phyloP scores from a whole-genome alignment of 2,113 vertebrate species.

The Kobus ellipsiprymnus region DNA sequence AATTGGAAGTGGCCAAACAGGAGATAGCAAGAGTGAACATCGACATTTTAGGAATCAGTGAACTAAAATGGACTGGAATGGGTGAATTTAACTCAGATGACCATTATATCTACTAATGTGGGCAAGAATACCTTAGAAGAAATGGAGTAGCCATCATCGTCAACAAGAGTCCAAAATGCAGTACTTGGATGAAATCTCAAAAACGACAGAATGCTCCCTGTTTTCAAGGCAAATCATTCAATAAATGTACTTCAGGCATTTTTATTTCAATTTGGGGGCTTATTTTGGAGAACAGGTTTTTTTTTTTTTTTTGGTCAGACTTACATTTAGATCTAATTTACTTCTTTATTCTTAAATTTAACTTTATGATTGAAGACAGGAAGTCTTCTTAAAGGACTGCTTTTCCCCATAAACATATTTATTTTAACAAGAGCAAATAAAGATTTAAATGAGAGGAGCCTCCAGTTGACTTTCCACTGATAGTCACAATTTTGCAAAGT shows the following conservation, averaged over 20 bases:
- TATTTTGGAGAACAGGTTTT: neutral
- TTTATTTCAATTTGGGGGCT: neutral
- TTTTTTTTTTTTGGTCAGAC: neutral
- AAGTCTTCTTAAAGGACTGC: neutral
- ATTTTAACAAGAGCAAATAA: neutral
- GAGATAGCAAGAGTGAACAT: neutral
- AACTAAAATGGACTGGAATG: neutral
- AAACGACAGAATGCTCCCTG: neutral
- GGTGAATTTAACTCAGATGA: neutral
- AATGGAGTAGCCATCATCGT: neutral
- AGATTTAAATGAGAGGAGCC: neutral
- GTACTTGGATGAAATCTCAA: neutral
- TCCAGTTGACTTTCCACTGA: neutral
- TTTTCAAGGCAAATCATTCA: neutral
- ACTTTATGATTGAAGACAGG: slow-evolving; percentile 13
- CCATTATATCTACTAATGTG: neutral
- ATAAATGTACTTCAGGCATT: neutral
- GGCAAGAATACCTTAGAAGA: neutral
- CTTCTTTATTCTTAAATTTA: neutral
- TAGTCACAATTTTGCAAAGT: neutral
- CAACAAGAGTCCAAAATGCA: neutral
- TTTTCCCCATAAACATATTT: neutral
- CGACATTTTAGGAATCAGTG: neutral
- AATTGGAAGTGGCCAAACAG: neutral
- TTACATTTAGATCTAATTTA: neutral